Conservation (phyloP, 2,797 vertebrate species). For the Clarias fuscus region DNA sequence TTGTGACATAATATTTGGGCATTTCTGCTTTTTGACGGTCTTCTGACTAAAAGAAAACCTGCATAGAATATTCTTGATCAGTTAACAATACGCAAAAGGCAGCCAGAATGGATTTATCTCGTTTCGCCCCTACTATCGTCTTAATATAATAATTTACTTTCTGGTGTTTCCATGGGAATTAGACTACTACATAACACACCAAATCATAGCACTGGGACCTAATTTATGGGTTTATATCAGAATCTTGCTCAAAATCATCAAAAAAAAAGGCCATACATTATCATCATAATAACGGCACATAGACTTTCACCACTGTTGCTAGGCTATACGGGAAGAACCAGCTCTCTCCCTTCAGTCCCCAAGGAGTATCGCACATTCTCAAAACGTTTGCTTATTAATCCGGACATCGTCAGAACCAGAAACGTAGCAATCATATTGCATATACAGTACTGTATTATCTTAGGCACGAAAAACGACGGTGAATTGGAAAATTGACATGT, state of each 20-base stretch:
- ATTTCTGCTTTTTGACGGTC: no score
- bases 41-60: no score
- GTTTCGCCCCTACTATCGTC: not conserved
- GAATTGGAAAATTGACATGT: constrained; percentile 7
- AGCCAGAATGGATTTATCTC: no score
- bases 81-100: no score
- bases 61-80: no score
- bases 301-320: not conserved
- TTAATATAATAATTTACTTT: not conserved
- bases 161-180: not conserved
- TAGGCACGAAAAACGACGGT: not conserved
- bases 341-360: not conserved
- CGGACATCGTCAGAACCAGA: not conserved
- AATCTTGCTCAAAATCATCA: not conserved
- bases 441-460: not conserved
- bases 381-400: constrained; percentile 6
- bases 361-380: not conserved
- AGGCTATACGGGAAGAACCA: constrained; percentile 14
- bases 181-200: not conserved
- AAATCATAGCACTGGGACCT: not conserved
- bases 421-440: not conserved
- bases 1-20: no score
- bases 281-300: not conserved
- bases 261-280: not conserved
- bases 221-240: not conserved